Evolutionary conservation across 1,140 invertebrate species (phyloP).

Genomic region (Drosophila lowei): DNA sequence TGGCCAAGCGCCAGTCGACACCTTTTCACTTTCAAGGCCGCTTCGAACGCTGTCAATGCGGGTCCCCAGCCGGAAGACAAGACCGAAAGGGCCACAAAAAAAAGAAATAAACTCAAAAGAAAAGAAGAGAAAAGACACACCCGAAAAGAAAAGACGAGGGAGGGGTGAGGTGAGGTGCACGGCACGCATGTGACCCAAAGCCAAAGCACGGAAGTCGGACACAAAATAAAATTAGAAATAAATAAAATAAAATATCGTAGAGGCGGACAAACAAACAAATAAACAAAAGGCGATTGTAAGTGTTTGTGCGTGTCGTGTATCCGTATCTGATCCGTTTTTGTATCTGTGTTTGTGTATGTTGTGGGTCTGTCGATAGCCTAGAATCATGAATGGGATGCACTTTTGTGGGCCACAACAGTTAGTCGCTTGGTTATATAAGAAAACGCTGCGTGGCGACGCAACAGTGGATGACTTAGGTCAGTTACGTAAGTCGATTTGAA

Average conservation of each 20-base stretch:
- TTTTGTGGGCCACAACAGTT: slow-evolving; percentile 26
- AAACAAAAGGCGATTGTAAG: slow-evolving; percentile 27
- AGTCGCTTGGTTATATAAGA: slow-evolving; percentile 54
- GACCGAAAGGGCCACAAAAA: slow-evolving; percentile 22
- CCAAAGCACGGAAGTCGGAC: slow-evolving; percentile 71
- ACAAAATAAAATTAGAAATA: slow-evolving; percentile 30
- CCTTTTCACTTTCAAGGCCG: slow-evolving; percentile 82
- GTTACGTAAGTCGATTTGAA: slow-evolving; percentile 57
- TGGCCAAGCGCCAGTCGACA: slow-evolving; percentile 64
- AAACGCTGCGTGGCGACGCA: slow-evolving; percentile 52
- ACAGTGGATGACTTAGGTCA: slow-evolving; percentile 64
- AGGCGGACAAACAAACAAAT: slow-evolving; percentile 52
- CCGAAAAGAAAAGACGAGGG: slow-evolving; percentile 24
- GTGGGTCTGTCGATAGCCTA: slow-evolving; percentile 39
- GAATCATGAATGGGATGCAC: slow-evolving; percentile 73
- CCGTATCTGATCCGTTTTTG: slow-evolving; percentile 19
- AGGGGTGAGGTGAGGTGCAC: not conserved
- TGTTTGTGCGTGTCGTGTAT: too few relatives aligned
- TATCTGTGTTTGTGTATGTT: slow-evolving; percentile 25
- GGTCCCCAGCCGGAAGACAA: slow-evolving; percentile 20
- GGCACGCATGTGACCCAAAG: slow-evolving; percentile 70
- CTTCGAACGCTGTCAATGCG: slow-evolving; percentile 54
- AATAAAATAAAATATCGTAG: slow-evolving; percentile 43
- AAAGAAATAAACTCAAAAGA: slow-evolving; percentile 2
- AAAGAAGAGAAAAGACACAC: slow-evolving; percentile 33